Evolutionary conservation across 2,797 vertebrate species (phyloP), one percentile per base, ranked within the genome.

Genomic region (Telmatherina bonti): DNA sequence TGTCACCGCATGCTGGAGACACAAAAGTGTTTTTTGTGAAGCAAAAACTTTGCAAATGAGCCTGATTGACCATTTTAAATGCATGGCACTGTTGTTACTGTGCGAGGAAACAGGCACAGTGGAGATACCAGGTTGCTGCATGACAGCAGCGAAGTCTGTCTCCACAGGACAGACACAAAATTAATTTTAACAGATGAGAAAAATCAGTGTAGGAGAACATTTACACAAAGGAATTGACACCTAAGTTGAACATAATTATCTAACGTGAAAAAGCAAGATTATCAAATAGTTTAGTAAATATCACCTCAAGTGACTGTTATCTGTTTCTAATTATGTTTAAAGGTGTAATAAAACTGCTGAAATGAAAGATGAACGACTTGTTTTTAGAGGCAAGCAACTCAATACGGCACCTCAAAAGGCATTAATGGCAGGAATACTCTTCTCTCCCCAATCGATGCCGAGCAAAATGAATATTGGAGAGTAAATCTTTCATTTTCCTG

Each of bases 401-500:
- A 85, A 90, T 90, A 83, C 78, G 35, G 83, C 77, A 71, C 83
- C 87, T 89, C 79, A 88, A 88, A 89, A 90, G 83, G 87, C 89
- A 85, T 91, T 89, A 90, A 91, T 87, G 83, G 86, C 87, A 85
- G 89, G 87, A 86, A 91, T 90, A 87, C 88, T 90, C 85, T 72
- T 76, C 68, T 41, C 85, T 85, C 83, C 83, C 84, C 79, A 86
- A 92, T 93, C 90, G 89, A 93, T 93, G 90, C 84, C 45, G 74
- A 70, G 83, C 85, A 91, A 91, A 92, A 92, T 93, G 88, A 89
- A 93, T 93, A 93, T 91, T 67, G 85, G 88, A 89, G 82, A 87
- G 88, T 90, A 91, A 91, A 93, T 91, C 88, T 89, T 91, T 89
- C 84, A 85, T 89, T 91, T 90, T 92, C 85, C 82, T 92, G 89